Evolutionary conservation across 2,888 invertebrate genomes (phyloP).

Genomic region (Ormia ochracea): DNA sequence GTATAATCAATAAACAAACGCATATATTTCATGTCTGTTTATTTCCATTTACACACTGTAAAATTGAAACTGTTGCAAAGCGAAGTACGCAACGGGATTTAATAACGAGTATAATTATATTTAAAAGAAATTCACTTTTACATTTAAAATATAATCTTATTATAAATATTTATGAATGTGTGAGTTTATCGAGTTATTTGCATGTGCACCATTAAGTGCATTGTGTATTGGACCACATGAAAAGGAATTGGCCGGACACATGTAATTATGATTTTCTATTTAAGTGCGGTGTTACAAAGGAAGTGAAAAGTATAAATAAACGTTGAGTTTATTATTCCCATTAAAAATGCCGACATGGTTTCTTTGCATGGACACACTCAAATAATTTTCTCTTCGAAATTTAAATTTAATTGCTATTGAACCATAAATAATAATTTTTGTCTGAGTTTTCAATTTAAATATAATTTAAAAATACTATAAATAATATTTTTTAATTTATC

Average conservation of each 20-base stretch:
- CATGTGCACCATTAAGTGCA: background rate
- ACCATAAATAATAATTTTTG: no score
- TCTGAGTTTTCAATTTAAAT: no score
- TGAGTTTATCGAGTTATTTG: background rate
- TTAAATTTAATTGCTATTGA: background rate
- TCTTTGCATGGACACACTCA: background rate
- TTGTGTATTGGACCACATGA: background rate
- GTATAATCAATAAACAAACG: no score
- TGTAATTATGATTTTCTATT: background rate
- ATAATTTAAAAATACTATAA: no score
- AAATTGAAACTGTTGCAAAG: constrained; percentile 1
- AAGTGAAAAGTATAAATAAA: background rate
- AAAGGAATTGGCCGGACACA: background rate
- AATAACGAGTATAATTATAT: constrained; percentile 30
- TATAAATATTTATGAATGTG: background rate
- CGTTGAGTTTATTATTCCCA: constrained; percentile 4
- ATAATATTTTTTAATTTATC: no score
- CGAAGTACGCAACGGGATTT: background rate
- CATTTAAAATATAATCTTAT: constrained; percentile 38
- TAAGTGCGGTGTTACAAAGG: background rate
- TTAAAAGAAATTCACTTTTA: constrained; percentile 27
- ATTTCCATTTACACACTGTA: background rate
- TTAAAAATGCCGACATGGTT: background rate
- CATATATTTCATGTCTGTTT: background rate
- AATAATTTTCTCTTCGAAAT: background rate